phyloP scores from a whole-genome alignment of 2,888 invertebrate genomes.

The Vanessa cardui region DNA sequence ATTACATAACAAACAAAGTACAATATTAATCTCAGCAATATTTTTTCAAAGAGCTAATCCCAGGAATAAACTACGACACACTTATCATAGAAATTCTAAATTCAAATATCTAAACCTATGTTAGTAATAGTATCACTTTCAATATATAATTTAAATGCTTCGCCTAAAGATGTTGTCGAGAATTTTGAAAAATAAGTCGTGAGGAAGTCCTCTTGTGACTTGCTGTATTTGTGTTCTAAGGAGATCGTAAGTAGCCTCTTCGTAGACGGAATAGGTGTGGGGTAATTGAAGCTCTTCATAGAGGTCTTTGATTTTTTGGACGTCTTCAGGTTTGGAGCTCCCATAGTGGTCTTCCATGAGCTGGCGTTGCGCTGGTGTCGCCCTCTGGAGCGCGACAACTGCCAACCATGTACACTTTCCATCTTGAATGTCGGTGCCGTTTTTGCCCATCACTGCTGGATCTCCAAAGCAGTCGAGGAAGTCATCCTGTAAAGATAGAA shows the following conservation, averaged over 20 bases:
- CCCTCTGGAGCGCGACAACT: conserved; percentile 93
- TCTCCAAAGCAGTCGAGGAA: conserved; percentile 96
- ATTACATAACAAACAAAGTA: too few relatives aligned
- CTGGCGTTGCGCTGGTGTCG: conserved; percentile 86
- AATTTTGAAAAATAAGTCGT: conserved; percentile 91
- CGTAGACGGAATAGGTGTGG: conserved; percentile 89
- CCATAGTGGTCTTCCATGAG: conserved; percentile 92
- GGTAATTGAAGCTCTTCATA: conserved; percentile 90
- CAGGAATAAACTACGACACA: neutral
- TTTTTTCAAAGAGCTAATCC: neutral
- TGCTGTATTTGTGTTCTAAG: conserved; percentile 93
- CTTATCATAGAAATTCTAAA: neutral
- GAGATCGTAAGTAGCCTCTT: conserved; percentile 92
- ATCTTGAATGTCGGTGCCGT: conserved; percentile 95
- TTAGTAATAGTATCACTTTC: conserved; percentile 19
- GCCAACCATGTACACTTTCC: conserved; percentile 98
- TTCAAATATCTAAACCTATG: conserved; percentile 10
- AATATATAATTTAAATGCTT: conserved; percentile 28
- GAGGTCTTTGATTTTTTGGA: conserved; percentile 87
- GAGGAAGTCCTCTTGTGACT: conserved; percentile 90
- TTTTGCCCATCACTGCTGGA: conserved; percentile 92
- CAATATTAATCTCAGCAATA: neutral
- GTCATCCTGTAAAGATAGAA: conserved; percentile 86
- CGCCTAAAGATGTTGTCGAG: conserved; percentile 90
- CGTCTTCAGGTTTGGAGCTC: conserved; percentile 84